These are phyloP conservation scores for Platynereis dumerilii DNA, from an alignment of 2,888 invertebrate genomes.

Conservation along the genomic window DNA sequence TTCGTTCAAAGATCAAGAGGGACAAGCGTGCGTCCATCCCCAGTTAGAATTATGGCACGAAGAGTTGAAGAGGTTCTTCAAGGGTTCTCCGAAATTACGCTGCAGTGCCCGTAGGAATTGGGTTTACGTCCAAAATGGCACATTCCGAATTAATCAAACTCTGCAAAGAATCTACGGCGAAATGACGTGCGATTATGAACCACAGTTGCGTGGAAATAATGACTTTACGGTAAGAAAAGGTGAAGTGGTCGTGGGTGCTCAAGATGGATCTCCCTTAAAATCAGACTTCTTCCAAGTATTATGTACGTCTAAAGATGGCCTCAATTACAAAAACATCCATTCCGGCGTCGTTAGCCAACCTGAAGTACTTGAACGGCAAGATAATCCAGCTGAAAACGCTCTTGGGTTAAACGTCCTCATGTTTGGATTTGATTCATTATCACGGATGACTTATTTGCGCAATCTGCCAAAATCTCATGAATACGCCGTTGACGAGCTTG, in stretches of 20 bases:
- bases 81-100: slow-evolving; percentile 70
- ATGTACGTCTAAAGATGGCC: slow-evolving; percentile 39
- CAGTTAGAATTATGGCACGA: slow-evolving; percentile 73
- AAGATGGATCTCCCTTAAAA: slow-evolving; percentile 20
- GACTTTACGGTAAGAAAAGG: slow-evolving; percentile 23
- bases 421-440: slow-evolving; percentile 86
- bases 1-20: background rate
- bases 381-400: background rate
- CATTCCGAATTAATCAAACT: slow-evolving; percentile 67
- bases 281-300: slow-evolving; percentile 32
- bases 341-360: slow-evolving; percentile 66
- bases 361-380: background rate
- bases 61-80: slow-evolving; percentile 77
- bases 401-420: slow-evolving; percentile 67
- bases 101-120: slow-evolving; percentile 75
- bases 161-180: slow-evolving; percentile 64
- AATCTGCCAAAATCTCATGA: slow-evolving; percentile 51
- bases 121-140: slow-evolving; percentile 77
- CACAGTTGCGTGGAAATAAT: slow-evolving; percentile 11
- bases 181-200: slow-evolving; percentile 68
- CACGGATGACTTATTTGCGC: slow-evolving; percentile 69
- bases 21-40: slow-evolving; percentile 72
- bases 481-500: slow-evolving; percentile 48
- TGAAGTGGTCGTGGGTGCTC: background rate
- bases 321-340: slow-evolving; percentile 72